Evolutionary conservation across 2,888 invertebrate genomes (phyloP).

Genomic region (Microctonus aethiopoides): DNA sequence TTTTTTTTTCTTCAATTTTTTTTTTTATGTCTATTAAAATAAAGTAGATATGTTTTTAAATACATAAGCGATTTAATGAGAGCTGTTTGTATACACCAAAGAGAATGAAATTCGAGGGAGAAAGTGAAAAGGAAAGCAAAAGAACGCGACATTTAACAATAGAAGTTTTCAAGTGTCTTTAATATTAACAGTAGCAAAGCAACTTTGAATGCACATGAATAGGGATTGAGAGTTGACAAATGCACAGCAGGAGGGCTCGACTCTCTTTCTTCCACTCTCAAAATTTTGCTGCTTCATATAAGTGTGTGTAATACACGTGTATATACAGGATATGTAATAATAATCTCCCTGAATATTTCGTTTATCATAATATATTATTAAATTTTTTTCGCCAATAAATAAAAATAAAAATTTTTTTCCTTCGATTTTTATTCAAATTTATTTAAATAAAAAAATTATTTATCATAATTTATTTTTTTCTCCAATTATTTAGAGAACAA

Average conservation of each 20-base stretch:
- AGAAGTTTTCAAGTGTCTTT: conserved; percentile 61
- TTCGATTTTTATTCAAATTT: no score
- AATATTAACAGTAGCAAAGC: conserved; percentile 48
- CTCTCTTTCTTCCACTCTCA: conserved; percentile 48
- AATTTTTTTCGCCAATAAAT: no score
- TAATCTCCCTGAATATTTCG: conserved; percentile 47
- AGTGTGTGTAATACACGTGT: conserved; percentile 44
- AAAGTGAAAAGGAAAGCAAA: conserved; percentile 26
- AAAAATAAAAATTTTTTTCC: no score
- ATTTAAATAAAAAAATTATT: no score
- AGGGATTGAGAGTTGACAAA: conserved; percentile 57
- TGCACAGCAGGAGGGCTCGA: conserved; percentile 61
- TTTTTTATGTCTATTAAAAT: no score
- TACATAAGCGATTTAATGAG: conserved; percentile 44
- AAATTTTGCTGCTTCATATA: conserved; percentile 63
- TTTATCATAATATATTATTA: no score
- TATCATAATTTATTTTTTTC: no score
- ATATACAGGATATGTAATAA: conserved; percentile 47
- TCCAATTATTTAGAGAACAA: not conserved
- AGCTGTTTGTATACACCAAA: conserved; percentile 40
- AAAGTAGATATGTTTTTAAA: no score
- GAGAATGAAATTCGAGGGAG: no score
- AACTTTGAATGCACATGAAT: conserved; percentile 52
- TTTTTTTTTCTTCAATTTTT: no score
- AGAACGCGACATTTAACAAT: conserved; percentile 50